These are phyloP conservation scores for Lipotes vexillifer DNA, from an alignment of 2,113 vertebrate species.

Conservation along the genomic window DNA sequence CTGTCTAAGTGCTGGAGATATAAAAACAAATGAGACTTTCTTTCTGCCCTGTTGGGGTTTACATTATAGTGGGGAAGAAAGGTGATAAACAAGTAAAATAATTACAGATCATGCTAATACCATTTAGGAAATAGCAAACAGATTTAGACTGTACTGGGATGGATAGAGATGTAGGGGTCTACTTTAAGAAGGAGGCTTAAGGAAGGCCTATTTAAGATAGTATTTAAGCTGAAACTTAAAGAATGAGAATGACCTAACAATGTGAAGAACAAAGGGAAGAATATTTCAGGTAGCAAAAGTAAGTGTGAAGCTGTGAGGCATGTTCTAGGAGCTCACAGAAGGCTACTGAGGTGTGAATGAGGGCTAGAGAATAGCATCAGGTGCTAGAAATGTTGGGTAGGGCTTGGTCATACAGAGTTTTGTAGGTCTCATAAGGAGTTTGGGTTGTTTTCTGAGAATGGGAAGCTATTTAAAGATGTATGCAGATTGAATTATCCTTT, in stretches of 20 bases:
- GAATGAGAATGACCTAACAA: background rate
- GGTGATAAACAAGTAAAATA: conserved; percentile 1
- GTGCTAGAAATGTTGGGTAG: background rate
- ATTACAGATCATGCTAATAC: background rate
- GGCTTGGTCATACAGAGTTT: background rate
- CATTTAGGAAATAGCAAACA: background rate
- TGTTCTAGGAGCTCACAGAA: background rate
- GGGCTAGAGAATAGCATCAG: background rate
- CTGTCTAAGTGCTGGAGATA: conserved; percentile 1
- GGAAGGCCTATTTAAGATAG: background rate
- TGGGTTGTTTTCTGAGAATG: background rate
- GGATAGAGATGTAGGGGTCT: background rate
- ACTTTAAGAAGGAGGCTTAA: background rate
- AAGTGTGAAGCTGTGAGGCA: background rate
- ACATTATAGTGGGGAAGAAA: background rate
- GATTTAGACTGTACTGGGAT: background rate
- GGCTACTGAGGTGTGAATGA: background rate
- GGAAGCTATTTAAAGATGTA: background rate
- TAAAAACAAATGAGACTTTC: background rate
- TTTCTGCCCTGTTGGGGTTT: background rate
- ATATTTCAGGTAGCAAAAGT: background rate
- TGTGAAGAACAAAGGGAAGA: background rate
- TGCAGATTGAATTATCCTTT: conserved; percentile 15
- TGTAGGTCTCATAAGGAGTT: background rate
- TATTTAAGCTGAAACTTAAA: background rate